Evolutionary conservation across 92 coral and sea anemone species (phyloP), one percentile per base, ranked within the genome.

Genomic region (Actinernus sp.): DNA sequence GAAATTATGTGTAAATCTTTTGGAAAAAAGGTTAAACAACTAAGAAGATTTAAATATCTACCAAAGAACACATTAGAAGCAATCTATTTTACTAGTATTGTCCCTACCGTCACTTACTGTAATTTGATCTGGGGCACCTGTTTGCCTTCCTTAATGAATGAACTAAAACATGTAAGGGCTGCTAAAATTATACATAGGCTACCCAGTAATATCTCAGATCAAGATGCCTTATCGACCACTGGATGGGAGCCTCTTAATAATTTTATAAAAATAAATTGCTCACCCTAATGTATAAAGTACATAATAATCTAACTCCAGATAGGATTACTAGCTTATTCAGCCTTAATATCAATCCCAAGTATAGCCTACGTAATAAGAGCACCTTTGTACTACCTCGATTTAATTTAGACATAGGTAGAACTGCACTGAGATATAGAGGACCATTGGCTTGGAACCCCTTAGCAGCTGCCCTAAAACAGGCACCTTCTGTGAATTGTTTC

Each of bases 101-200:
- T 61, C 18, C 58, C 53, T 29, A 49, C 13, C 19, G 72, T 39
- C 46, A 65, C 75, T 62, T 63, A 74, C 20, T 49, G 73, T 14
- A 63, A 34, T 26, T n/a, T 74, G 37, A 71, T 61, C 46, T 63
- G 82, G 65, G 64, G 75, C 5, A 68, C 75, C 18, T 68, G 75
- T 30, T 68, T 53, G 28, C 75, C 66, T 10, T 26, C 68, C 17
- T 38, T 57, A 49, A n/a, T 51, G 8, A 36, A 55, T 32, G 32
- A 39, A 9, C 12, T 70, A 21, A 19, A 69, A 55, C 77, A 56
- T 23, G 19, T 56, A 17, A 25, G 77, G 29, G 72, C 72, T 2
- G 60, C 72, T 19, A 64, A 46, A 31, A 44, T 64, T 13, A 49
- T 64, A 14, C 24, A 4, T 49, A 46, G 58, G 9, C 30, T 47